These are phyloP conservation scores for Artemia franciscana DNA, from an alignment of 1,140 invertebrate genomes.

Conservation along the genomic window DNA sequence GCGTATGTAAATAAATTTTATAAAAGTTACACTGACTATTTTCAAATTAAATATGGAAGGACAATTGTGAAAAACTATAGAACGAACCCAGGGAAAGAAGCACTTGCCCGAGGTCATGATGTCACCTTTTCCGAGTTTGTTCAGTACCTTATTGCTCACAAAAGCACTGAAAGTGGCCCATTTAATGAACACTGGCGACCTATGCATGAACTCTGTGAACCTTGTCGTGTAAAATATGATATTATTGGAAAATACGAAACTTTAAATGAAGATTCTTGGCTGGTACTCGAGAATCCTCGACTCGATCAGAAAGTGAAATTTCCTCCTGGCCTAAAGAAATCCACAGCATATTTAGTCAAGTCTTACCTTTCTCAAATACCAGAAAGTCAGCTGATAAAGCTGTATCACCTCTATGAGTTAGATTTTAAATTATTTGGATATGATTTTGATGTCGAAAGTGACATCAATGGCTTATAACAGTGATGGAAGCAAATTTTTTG, in stretches of 20 bases:
- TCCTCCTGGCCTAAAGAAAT: slow-evolving; percentile 33
- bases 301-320: slow-evolving; percentile 31
- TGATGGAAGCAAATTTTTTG: too few species aligned
- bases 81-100: slow-evolving; percentile 37
- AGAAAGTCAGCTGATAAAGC: slow-evolving; percentile 35
- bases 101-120: slow-evolving; percentile 48
- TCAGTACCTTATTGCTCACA: slow-evolving; percentile 41
- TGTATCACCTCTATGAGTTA: slow-evolving; percentile 45
- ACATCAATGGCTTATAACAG: too few species aligned
- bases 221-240: slow-evolving; percentile 64
- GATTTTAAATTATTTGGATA: slow-evolving; percentile 65
- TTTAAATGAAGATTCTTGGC: slow-evolving; percentile 38
- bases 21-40: slow-evolving; percentile 40
- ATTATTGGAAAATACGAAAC: slow-evolving; percentile 56
- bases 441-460: slow-evolving; percentile 5
- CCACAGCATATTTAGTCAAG: slow-evolving; percentile 37
- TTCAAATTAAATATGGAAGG: slow-evolving; percentile 49
- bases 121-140: slow-evolving; percentile 72
- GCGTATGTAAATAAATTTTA: slow-evolving; percentile 76
- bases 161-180: slow-evolving; percentile 24
- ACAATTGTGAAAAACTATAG: slow-evolving; percentile 54
- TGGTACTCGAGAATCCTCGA: slow-evolving; percentile 36
- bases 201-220: slow-evolving; percentile 54
- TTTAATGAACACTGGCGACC: slow-evolving; percentile 75
- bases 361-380: slow-evolving; percentile 44